phyloP scores from a whole-genome alignment of 2,113 vertebrate genomes.

The Plecotus auritus region DNA sequence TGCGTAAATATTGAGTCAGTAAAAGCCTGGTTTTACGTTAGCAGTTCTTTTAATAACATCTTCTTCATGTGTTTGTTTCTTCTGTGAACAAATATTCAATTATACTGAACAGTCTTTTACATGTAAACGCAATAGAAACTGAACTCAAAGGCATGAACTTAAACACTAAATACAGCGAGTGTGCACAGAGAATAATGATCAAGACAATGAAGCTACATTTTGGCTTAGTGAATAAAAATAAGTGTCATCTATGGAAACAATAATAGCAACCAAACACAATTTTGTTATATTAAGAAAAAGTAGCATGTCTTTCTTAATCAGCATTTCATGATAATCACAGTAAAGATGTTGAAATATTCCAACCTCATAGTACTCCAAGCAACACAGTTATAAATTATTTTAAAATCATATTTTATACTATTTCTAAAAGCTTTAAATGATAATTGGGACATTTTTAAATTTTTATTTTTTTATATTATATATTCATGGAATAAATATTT shows the following conservation, averaged over 20 bases:
- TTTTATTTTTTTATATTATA: background rate
- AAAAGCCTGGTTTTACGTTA: background rate
- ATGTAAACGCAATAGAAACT: background rate
- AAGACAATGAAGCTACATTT: background rate
- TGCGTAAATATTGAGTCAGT: background rate
- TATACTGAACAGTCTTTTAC: background rate
- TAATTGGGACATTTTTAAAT: background rate
- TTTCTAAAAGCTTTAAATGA: background rate
- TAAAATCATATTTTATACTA: background rate
- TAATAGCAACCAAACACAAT: background rate
- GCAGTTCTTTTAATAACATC: background rate
- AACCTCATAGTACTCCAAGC: background rate
- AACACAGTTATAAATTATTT: background rate
- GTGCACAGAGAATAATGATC: background rate
- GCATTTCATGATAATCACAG: background rate
- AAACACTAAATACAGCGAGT: background rate
- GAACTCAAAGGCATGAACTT: background rate
- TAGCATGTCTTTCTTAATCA: background rate
- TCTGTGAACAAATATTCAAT: background rate
- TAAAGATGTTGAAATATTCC: background rate
- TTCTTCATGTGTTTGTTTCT: background rate
- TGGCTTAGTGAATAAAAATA: background rate
- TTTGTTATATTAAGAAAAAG: background rate
- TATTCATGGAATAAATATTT: background rate
- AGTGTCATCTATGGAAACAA: background rate